Evolutionary conservation across 2,888 invertebrate genomes (phyloP), one percentile per base, ranked within the genome.

Genomic region (Ptycholaimellus sp.): DNA sequence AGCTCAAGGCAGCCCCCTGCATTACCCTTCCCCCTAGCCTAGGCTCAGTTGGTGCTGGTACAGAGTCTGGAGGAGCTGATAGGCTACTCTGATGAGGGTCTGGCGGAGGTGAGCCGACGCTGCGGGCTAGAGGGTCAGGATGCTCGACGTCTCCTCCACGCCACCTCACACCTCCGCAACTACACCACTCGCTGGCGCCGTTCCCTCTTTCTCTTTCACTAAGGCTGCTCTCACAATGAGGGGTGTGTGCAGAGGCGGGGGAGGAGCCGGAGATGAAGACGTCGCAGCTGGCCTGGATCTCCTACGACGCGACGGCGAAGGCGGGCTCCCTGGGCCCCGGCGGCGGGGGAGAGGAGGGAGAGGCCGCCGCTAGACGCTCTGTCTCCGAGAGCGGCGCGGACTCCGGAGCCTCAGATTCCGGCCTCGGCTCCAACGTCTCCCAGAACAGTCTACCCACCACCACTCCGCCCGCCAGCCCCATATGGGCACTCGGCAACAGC

Each of bases 381-480:
- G 23, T 35, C 17, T 37, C 37, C 14, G 42, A 42, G 30, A 35
- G 35, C 9, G 42, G 42, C 17, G 42, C 25, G 20, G 42, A 42
- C 19, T 40, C 40, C 11, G 39, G 41, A 2, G 42, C 42, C 16
- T 18, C 18, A n/a, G 42, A 42, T 17, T 40, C 40, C 3, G 42
- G 42, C 23, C 30, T 42, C 17, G 37, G 42, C 20, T 41, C 41
- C 30, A 33, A 34, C 25, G 30, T 40, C 2, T 37, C 34, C n/a
- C 42, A 40, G 32, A 40, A 28, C 19, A 37, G 37, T 5, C 34
- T 42, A 35, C 42, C 42, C 3, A 42, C 42, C 13, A 42, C 42
- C 19, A 42, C 42, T 19, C 42, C 42, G 27, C 42, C 42, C 21
- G 34, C 36, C 28, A 42, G 42, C 30, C 42, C 42, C 21, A n/a